Evolutionary conservation across 1,140 invertebrate species (phyloP), one percentile per base, ranked within the genome.

Genomic region (Eufriesea mexicana): DNA sequence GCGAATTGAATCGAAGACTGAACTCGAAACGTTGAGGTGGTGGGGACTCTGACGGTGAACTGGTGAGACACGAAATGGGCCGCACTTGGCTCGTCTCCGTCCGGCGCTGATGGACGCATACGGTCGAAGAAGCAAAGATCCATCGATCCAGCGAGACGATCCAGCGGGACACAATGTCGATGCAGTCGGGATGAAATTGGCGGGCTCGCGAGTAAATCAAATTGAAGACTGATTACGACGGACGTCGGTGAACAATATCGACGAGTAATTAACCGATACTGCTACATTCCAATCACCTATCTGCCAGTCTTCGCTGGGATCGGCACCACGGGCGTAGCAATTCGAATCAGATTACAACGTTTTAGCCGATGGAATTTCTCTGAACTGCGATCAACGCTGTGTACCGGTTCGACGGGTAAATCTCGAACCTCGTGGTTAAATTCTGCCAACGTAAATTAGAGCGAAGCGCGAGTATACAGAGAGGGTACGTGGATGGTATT

Each of bases 1-100:
- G 77, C 23, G 77, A 79, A 79, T 79, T 72, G 77, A 72, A 81
- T 49, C 59, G 71, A 81, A 81, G 79, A 81, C 79, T 81, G 79
- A 80, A 54, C 20, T 16, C 47, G 70, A 62, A 35, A 45, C 45
- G 55, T 51, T 10, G 59, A 49, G 20, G 20, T 6, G 5, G 45
- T 6, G 2, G 10, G 6, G 14, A 49, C 25, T n/a, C 12, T 67
- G 28, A 47, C 45, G 66, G 23, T 51, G 16, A 10, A 45, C 42
- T 35, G 1, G 35, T 4, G 66, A 23, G 54, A 28, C 55, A 35
- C n/a, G 6, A 20, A 35, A 23, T 4, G 14, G 35, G 2, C n/a
- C n/a, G 9, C n/a, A 12, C 18, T 72, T 72, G 2, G 7, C 28
- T 51, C 28, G 51, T 45, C 35, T 66, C 10, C 51, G 10, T 14